Conservation (phyloP, 2,797 vertebrate species). For the Gephyroberyx darwinii region DNA sequence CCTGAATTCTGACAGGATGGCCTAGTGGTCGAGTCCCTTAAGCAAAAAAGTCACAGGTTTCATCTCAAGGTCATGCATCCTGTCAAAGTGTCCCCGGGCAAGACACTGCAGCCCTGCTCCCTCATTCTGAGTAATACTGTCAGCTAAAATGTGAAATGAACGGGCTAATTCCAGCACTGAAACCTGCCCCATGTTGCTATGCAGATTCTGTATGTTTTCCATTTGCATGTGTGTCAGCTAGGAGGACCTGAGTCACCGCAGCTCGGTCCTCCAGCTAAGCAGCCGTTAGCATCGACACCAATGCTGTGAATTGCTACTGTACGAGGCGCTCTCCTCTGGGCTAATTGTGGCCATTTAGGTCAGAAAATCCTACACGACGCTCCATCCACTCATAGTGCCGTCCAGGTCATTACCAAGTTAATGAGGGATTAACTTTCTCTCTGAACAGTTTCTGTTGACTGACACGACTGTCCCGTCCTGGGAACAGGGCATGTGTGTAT, state of each 20-base stretch:
- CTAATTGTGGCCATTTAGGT: conserved; percentile 34
- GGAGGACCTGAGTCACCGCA: conserved; percentile 21
- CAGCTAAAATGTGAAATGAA: conserved; percentile 28
- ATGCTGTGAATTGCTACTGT: conserved; percentile 58
- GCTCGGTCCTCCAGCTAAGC: conserved; percentile 5
- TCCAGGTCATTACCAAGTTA: conserved; percentile 71
- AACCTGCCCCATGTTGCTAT: conserved; percentile 21
- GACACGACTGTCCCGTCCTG: conserved; percentile 11
- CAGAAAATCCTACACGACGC: conserved; percentile 24
- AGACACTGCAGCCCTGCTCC: not conserved
- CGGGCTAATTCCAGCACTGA: conserved; percentile 15
- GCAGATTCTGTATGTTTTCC: conserved; percentile 53
- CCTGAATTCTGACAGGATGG: not conserved
- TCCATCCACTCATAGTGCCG: conserved; percentile 18
- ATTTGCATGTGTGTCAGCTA: conserved; percentile 53
- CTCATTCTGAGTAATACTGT: too few relatives aligned
- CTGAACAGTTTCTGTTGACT: conserved; percentile 37
- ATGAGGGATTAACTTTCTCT: conserved; percentile 73
- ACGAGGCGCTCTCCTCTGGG: conserved; percentile 37
- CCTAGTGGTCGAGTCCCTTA: not conserved
- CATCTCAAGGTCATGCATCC: not conserved
- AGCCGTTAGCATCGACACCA: conserved; percentile 61
- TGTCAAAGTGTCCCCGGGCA: not conserved
- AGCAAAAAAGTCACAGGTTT: not conserved
- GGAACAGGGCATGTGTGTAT: conserved; percentile 70